Evolutionary conservation across 2,113 vertebrate species (phyloP).

Genomic region (Salvelinus namaycush): DNA sequence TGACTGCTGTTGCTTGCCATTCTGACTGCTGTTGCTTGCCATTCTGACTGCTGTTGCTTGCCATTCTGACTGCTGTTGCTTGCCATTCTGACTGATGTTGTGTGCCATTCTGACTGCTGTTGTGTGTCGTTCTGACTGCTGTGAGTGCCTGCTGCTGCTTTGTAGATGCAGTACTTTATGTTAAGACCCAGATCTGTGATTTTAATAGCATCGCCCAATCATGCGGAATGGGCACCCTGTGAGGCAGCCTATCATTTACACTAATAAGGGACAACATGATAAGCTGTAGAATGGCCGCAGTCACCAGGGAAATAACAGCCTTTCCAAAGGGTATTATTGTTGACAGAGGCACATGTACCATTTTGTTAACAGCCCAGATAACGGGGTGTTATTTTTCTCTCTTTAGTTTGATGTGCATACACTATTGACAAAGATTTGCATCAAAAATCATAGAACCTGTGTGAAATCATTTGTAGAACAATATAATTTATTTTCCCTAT

Average conservation of each 20-base stretch:
- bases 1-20: too few relatives aligned
- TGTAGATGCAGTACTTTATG: not conserved
- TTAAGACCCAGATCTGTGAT: not conserved
- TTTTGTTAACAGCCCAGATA: not conserved
- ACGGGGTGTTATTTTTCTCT: not conserved
- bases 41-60: too few relatives aligned
- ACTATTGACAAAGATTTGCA: not conserved
- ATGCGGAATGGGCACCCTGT: not conserved
- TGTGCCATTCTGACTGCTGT: too few relatives aligned
- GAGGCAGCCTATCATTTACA: not conserved
- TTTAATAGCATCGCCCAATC: not conserved
- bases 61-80: too few relatives aligned
- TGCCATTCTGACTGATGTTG: too few relatives aligned
- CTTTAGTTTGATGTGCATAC: not conserved
- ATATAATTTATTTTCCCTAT: not conserved
- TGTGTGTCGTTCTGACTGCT: too few relatives aligned
- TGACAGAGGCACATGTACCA: not conserved
- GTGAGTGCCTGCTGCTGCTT: not conserved
- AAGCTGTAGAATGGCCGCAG: not conserved
- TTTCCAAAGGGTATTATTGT: not conserved
- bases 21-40: too few relatives aligned
- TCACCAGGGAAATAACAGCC: not conserved
- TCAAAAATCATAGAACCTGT: not conserved
- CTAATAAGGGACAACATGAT: not conserved
- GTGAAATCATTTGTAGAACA: too few relatives aligned